Conservation (phyloP, 2,113 vertebrate genomes). For the Tetraodon nigroviridis region DNA sequence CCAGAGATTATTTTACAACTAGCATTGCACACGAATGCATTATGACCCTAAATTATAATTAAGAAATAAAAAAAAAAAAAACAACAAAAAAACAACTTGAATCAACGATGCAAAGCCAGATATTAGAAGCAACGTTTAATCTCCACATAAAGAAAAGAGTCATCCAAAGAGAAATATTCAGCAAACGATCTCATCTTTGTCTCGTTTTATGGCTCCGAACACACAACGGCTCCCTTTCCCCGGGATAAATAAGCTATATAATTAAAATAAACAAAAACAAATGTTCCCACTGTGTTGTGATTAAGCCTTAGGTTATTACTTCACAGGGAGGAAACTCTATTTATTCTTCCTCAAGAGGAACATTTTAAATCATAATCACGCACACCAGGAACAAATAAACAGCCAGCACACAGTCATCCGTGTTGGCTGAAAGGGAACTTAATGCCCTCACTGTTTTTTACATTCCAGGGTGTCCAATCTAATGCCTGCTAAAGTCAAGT, state of each 20-base stretch:
- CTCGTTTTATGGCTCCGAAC: slow-evolving; percentile 55
- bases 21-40: background rate
- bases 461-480: slow-evolving; percentile 37
- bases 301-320: slow-evolving; percentile 49
- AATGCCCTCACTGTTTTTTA: slow-evolving; percentile 16
- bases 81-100: too few species aligned
- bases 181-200: slow-evolving; percentile 61
- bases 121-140: background rate
- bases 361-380: slow-evolving; percentile 47
- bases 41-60: background rate
- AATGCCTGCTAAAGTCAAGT: slow-evolving; percentile 64
- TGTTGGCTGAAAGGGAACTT: slow-evolving; percentile 17
- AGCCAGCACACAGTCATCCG: slow-evolving; percentile 31
- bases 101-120: too few species aligned
- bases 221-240: slow-evolving; percentile 47
- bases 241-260: slow-evolving; percentile 41
- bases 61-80: too few species aligned
- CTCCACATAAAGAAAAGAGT: slow-evolving; percentile 34
- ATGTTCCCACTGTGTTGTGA: slow-evolving; percentile 38
- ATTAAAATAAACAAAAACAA: slow-evolving; percentile 56
- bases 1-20: background rate
- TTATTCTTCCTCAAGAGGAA: slow-evolving; percentile 36
- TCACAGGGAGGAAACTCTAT: slow-evolving; percentile 44
- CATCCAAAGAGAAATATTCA: slow-evolving; percentile 45
- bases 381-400: slow-evolving; percentile 29